These are phyloP conservation scores for Heteronetta atricapilla DNA, from an alignment of 2,113 vertebrate genomes.

Conservation along the genomic window DNA sequence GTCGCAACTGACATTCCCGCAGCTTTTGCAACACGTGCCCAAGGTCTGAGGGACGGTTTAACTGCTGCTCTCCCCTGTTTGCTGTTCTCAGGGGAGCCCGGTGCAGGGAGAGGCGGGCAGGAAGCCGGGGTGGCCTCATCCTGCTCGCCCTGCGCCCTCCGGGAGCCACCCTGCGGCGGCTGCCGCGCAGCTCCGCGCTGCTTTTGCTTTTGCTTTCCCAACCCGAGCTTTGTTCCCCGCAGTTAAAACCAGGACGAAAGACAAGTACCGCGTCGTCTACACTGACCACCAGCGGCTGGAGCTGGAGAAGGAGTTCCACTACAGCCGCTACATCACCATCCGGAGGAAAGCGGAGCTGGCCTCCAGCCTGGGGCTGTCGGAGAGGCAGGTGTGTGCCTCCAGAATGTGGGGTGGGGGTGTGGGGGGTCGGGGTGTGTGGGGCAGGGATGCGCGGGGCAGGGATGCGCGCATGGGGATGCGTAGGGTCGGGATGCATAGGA, in stretches of 20 bases:
- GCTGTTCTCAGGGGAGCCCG: background rate
- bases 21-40: background rate
- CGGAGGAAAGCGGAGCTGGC: constrained; percentile 84
- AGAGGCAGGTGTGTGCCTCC: constrained; percentile 78
- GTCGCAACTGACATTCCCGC: accelerated
- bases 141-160: background rate
- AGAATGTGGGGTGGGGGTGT: background rate
- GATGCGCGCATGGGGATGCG: too few relatives aligned
- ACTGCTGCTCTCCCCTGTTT: background rate
- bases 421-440: background rate
- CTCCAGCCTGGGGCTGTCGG: constrained; percentile 81
- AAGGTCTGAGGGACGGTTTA: accelerated
- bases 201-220: background rate
- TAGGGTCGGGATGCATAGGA: background rate
- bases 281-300: constrained; percentile 85
- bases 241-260: constrained; percentile 86
- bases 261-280: constrained; percentile 85
- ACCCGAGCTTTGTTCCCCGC: constrained; percentile 35
- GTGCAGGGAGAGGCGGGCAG: background rate
- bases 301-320: constrained; percentile 85
- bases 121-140: background rate
- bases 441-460: background rate
- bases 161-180: background rate
- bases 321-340: constrained; percentile 84
- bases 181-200: background rate